Conservation (phyloP, 2,113 vertebrate genomes). For the Dicentrarchus labrax region DNA sequence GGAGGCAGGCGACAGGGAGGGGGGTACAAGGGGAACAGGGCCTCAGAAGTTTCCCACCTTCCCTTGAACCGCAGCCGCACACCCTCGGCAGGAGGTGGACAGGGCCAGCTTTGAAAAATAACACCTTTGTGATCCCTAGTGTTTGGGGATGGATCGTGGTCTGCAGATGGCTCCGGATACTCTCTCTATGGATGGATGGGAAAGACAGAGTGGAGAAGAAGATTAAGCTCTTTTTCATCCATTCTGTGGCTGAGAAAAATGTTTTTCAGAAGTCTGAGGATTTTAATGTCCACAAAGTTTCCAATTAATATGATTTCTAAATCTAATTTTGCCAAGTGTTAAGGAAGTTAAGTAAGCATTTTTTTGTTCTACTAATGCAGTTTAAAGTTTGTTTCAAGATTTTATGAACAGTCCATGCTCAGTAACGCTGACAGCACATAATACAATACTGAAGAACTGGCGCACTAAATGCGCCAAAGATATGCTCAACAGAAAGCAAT, state of each 20-base stretch:
- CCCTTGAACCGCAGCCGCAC: slow-evolving; percentile 92
- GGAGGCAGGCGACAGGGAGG: slow-evolving; percentile 89
- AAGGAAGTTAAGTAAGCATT: background rate
- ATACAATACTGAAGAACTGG: background rate
- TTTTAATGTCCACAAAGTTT: background rate
- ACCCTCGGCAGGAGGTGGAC: slow-evolving; percentile 93
- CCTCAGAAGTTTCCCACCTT: slow-evolving; percentile 98
- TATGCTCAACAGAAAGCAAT: background rate
- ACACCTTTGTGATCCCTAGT: slow-evolving; percentile 99
- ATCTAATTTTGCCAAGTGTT: background rate
- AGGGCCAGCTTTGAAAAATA: slow-evolving; percentile 97
- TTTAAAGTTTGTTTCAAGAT: background rate
- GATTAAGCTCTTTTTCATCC: slow-evolving; percentile 12
- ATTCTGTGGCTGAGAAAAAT: background rate
- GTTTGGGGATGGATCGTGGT: slow-evolving; percentile 92
- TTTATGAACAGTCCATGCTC: background rate
- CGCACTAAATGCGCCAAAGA: background rate
- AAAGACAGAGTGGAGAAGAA: slow-evolving; percentile 21
- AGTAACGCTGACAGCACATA: background rate
- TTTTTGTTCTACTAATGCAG: background rate
- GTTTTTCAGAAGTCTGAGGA: background rate
- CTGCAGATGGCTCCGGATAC: slow-evolving; percentile 95
- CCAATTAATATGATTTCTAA: background rate
- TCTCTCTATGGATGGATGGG: slow-evolving; percentile 79
- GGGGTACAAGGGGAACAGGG: slow-evolving; percentile 86